Percentiles rank a stretch among this genome's conserved stretches.
These are phyloP conservation scores for Neotragus pygmaeus DNA, from an alignment of 2,113 vertebrate species.

Conservation along the genomic window DNA sequence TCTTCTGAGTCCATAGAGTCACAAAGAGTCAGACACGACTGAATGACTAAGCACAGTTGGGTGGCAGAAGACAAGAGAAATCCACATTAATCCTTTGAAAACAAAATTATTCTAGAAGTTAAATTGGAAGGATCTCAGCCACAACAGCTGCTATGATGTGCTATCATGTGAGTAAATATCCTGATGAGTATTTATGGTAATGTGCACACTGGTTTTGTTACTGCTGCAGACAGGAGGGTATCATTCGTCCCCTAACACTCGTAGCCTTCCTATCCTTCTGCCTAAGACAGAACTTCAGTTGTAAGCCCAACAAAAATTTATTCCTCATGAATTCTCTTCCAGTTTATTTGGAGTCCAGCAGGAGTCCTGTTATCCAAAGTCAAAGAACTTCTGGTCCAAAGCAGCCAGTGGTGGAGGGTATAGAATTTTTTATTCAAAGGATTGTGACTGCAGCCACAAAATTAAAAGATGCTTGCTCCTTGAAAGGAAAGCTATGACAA, in stretches of 20 bases:
- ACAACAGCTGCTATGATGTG: neutral
- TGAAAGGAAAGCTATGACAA: neutral
- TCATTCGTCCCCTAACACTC: rapidly evolving
- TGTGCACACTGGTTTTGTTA: neutral
- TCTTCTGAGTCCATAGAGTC: neutral
- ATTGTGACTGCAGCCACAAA: neutral
- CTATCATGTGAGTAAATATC: neutral
- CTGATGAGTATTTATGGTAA: neutral
- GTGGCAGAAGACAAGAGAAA: neutral
- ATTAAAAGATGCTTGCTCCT: neutral
- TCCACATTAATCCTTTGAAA: neutral
- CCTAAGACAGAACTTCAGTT: neutral
- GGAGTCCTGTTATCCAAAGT: neutral
- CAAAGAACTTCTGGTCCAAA: neutral
- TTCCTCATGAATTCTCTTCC: neutral
- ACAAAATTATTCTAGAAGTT: neutral
- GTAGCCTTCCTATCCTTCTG: neutral
- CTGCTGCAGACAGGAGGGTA: neutral
- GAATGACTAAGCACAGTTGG: neutral
- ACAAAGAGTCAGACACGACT: neutral
- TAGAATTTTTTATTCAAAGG: neutral
- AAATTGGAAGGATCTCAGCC: neutral
- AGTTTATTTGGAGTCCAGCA: neutral
- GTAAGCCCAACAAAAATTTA: neutral
- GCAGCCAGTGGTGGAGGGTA: rapidly evolving